Base-by-base conservation (phyloP, 2,888 invertebrate genomes). In the Dynastes hyllus region DNA sequence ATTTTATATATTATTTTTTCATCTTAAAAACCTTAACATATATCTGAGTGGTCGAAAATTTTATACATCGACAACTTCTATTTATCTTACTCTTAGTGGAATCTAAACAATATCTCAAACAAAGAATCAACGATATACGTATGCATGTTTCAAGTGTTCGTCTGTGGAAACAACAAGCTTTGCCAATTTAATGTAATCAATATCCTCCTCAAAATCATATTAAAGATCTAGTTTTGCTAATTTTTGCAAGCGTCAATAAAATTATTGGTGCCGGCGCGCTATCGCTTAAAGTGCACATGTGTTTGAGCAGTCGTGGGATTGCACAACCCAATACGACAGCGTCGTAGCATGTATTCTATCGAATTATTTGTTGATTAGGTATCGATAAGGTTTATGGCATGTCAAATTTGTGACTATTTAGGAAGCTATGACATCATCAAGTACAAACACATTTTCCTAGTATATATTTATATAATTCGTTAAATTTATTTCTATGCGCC, bases 341-440 rank as follows among this genome's bases (percentile, higher is more conserved):
- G 11, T 45, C 45, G 0, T 40, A 9, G 40, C 40, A n/a, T 55
- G 6, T 13, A 55, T n/a, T 55, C 13, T 55, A 22, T 6, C 55
- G 22, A 55, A 55, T 55, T 55, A 13, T 55, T 55, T 55, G 22
- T 55, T 22, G 55, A 55, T 55, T 55, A 55, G 8, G 8, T 6
- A n/a, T 8, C 22, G 55, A 55, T 55, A 55, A 55, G 55, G 22
- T 45, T 55, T 55, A 55, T 55, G n/a, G n/a, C 8, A 55, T 11
- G 55, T 8, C 45, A 45, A 55, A 55, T 55, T 55, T 55, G 55
- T 55, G 22, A 55, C 5, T 16, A n/a, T 55, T 55, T 22, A 22
- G 55, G 22, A 55, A 55, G 55, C 55, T 55, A 55, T 22, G 55
- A n/a, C 22, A 55, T 55, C 55, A n/a, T n/a, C 6, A 22, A 55